Evolutionary conservation across 1,140 invertebrate genomes (phyloP), one percentile per base, ranked within the genome.

Genomic region (Hormaphis cornu): DNA sequence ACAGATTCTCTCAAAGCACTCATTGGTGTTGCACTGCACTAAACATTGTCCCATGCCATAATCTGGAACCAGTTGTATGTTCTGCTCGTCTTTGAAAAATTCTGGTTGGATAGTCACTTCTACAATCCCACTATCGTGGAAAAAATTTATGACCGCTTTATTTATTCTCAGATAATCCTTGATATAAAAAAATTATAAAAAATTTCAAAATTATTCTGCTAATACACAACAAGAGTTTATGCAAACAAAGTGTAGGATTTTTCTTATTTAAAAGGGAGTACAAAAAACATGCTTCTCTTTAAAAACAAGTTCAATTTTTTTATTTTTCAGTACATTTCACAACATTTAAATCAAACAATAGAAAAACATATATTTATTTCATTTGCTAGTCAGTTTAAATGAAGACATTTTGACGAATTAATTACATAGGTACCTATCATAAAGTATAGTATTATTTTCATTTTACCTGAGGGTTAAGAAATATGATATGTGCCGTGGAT

Each of bases 21-120:
- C 53, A 8, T 59, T 33, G 3, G 66, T 37, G 40, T 58, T 61
- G 18, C 72, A 73, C 16, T 69, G 70, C 0, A 73, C 69, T 10
- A 73, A 63, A 69, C 72, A 73, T 20, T 71, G 66, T 20, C 56
- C 63, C 30, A 59, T 58, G n/a, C 66, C 71, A 10, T 44, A 70
- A 16, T 66, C 61, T 16, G 61, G 61, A 4, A 66, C 42, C 61
- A 66, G 14, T 33, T 66, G 61, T 66, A 66, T 66, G 18, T 66
- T 66, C 1, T 66, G 61, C 2, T 66, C 61, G 12, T 66, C 79
- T 70, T 79, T 78, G 70, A 80, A 79, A 76, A 91, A 90, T 79
- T 91, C 89, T 1, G 89, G 88, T 74, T 91, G 88, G 73, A 90
- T 85, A 2, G 89, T 90, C 3, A 89, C 84, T 73, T 86, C 83